These are phyloP conservation scores for Euleptes europaea DNA, from an alignment of 2,113 vertebrate species.

Conservation along the genomic window DNA sequence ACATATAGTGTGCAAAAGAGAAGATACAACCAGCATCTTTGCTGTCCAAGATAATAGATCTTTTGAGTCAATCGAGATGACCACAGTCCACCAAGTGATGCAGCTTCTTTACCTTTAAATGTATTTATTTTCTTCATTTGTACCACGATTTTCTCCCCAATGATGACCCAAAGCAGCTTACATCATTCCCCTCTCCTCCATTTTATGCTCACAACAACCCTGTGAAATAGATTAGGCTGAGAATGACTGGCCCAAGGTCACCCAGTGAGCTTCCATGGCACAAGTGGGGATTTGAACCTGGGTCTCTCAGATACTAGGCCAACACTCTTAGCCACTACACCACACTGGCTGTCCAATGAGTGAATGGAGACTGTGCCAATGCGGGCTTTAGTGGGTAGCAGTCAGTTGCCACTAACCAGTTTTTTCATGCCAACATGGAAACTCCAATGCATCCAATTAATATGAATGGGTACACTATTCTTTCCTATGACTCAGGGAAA, in stretches of 20 bases:
- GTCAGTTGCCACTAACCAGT: not conserved
- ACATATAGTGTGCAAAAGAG: conserved; percentile 3
- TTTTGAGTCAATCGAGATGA: not conserved
- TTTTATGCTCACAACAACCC: too few species aligned
- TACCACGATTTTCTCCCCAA: too few species aligned
- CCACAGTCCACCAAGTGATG: not conserved
- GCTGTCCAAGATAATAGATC: conserved; percentile 13
- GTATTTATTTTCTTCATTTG: too few species aligned
- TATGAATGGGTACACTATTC: not conserved
- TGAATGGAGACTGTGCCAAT: not conserved
- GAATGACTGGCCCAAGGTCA: too few species aligned
- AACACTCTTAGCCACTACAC: too few species aligned
- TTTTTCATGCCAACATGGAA: not conserved
- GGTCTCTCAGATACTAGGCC: too few species aligned
- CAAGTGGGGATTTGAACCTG: too few species aligned
- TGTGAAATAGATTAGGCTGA: too few species aligned
- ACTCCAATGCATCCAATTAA: not conserved
- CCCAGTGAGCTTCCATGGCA: too few species aligned
- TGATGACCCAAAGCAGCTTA: too few species aligned
- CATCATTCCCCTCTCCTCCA: too few species aligned
- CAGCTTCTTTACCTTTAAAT: not conserved
- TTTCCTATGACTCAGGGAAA: not conserved
- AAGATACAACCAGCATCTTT: conserved; percentile 26
- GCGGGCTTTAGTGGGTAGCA: not conserved
- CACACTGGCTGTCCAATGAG: too few species aligned